Evolutionary conservation across 2,888 invertebrate species (phyloP).

Genomic region (Allygus modestus): DNA sequence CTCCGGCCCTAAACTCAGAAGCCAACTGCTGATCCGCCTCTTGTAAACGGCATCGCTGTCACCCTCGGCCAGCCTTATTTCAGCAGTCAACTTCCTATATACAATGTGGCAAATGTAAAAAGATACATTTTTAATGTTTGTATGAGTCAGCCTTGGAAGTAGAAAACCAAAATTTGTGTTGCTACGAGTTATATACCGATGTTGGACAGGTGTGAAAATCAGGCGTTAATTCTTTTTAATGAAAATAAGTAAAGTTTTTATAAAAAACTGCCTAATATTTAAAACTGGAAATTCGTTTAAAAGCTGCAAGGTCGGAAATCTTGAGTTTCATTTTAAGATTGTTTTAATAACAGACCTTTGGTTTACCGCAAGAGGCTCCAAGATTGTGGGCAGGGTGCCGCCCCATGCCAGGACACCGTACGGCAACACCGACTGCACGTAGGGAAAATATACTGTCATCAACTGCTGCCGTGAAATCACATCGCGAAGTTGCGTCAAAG

Average conservation of each 20-base stretch:
- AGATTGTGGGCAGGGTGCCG: conserved; percentile 25
- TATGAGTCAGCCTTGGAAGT: neutral
- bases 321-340: neutral
- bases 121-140: neutral
- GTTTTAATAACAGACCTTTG: conserved; percentile 57
- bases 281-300: neutral
- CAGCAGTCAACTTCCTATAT: neutral
- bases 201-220: neutral
- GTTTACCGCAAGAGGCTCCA: conserved; percentile 39
- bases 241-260: neutral
- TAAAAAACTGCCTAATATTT: neutral
- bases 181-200: neutral
- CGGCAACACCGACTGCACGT: conserved; percentile 51
- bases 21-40: neutral
- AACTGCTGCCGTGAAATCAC: neutral
- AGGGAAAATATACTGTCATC: conserved; percentile 36
- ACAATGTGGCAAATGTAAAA: neutral
- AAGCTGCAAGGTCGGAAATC: neutral
- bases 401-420: conserved; percentile 61
- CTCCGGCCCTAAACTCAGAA: neutral
- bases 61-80: neutral
- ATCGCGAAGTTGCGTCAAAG: conserved; percentile 38
- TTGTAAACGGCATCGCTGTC: neutral
- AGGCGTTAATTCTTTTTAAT: neutral
- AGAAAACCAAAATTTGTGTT: neutral